These are phyloP conservation scores for Melanogrammus aeglefinus DNA, from an alignment of 2,797 vertebrate genomes.

Conservation along the genomic window DNA sequence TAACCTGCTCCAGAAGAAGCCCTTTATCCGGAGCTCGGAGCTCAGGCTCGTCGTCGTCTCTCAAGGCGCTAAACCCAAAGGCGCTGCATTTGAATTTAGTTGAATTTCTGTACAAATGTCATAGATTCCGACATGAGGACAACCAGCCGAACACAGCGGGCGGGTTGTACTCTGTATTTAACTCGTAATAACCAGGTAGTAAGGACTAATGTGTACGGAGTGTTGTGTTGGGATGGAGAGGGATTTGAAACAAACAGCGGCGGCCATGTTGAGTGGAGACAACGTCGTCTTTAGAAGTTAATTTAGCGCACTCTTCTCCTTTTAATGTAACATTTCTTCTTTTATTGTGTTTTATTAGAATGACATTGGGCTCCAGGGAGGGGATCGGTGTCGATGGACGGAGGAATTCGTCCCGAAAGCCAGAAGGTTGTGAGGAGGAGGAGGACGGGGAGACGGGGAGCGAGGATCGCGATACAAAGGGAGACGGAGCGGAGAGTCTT, in stretches of 20 bases:
- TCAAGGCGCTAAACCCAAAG: constrained; percentile 81
- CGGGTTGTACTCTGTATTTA: constrained; percentile 16
- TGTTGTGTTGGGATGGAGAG: constrained; percentile 89
- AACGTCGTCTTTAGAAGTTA: constrained; percentile 82
- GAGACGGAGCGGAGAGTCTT: constrained; percentile 82
- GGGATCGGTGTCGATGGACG: constrained; percentile 85
- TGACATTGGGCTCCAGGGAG: constrained; percentile 94
- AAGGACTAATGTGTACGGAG: constrained; percentile 60
- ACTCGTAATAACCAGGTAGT: constrained; percentile 24
- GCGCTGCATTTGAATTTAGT: constrained; percentile 74
- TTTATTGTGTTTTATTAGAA: constrained; percentile 78
- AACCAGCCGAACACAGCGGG: constrained; percentile 17
- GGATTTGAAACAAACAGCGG: constrained; percentile 99
- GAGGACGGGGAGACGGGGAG: constrained; percentile 83
- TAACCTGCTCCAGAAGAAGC: constrained; percentile 64
- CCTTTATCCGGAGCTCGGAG: constrained; percentile 81
- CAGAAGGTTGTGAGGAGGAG: constrained; percentile 86
- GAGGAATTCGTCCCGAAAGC: constrained; percentile 88
- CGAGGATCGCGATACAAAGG: constrained; percentile 93
- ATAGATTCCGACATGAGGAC: constrained; percentile 31
- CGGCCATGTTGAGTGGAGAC: constrained; percentile 98
- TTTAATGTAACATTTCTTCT: constrained; percentile 53
- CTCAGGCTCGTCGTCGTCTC: constrained; percentile 74
- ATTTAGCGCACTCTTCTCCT: constrained; percentile 63
- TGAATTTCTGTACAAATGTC: constrained; percentile 53